Percentiles rank a stretch among this genome's conserved stretches.
Evolutionary conservation across 2,888 invertebrate species (phyloP).

Genomic region (Melanostoma mellinum): DNA sequence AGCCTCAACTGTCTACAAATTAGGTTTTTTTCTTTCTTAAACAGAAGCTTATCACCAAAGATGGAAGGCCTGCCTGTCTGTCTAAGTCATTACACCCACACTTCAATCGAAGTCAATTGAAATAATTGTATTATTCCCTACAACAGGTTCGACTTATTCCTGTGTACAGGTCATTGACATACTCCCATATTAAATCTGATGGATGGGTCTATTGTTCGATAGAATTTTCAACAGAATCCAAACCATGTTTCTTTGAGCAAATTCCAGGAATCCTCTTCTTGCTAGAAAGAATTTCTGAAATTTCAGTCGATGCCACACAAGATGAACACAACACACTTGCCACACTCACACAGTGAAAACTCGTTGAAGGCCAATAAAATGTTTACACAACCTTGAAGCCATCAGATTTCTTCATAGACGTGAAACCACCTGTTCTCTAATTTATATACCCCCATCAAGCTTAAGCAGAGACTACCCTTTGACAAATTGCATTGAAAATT

Average conservation of each 20-base stretch:
- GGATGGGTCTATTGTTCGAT: background rate
- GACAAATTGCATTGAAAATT: too few relatives aligned
- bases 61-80: too few relatives aligned
- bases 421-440: slow-evolving; percentile 22
- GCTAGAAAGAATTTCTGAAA: slow-evolving; percentile 1
- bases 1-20: too few relatives aligned
- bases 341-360: too few relatives aligned
- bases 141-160: background rate
- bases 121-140: too few relatives aligned
- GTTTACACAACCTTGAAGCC: background rate
- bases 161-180: slow-evolving; percentile 15
- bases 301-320: background rate
- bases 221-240: slow-evolving; percentile 16
- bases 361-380: background rate
- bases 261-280: background rate
- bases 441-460: background rate
- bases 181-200: background rate
- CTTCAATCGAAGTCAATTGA: too few relatives aligned
- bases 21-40: background rate
- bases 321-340: too few relatives aligned
- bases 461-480: too few relatives aligned
- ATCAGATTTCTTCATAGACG: background rate
- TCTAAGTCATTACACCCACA: too few relatives aligned
- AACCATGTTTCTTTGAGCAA: background rate
- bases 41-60: too few relatives aligned